These are phyloP conservation scores for Hyphantria cunea DNA, from an alignment of 1,140 invertebrate genomes.

Conservation along the genomic window DNA sequence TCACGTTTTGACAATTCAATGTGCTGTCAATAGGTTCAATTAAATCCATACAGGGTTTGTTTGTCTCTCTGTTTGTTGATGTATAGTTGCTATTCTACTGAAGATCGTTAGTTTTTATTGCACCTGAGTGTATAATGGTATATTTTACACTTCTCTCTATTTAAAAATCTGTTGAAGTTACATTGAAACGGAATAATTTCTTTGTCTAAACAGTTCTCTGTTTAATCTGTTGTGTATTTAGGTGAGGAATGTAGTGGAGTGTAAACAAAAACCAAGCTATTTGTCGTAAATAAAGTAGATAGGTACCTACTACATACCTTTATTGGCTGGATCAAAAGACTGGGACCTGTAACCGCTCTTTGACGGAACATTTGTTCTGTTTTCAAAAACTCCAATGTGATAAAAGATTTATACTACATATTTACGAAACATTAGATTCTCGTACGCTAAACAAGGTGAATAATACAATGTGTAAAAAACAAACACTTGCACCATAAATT, in stretches of 20 bases:
- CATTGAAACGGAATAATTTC: slow-evolving; percentile 40
- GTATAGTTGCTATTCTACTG: slow-evolving; percentile 26
- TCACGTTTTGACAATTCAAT: slow-evolving; percentile 64
- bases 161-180: slow-evolving; percentile 43
- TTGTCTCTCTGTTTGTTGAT: slow-evolving; percentile 53
- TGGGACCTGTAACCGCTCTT: slow-evolving; percentile 3
- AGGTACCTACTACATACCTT: background rate
- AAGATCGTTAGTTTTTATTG: slow-evolving; percentile 51
- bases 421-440: too few relatives aligned
- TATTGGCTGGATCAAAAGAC: slow-evolving; percentile 9
- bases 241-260: background rate
- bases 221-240: slow-evolving; percentile 30
- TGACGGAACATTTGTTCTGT: too few relatives aligned
- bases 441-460: too few relatives aligned
- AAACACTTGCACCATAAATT: too few relatives aligned
- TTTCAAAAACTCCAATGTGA: too few relatives aligned
- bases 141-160: slow-evolving; percentile 36
- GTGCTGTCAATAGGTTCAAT: slow-evolving; percentile 48
- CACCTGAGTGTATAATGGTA: slow-evolving; percentile 37
- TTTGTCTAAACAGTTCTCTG: slow-evolving; percentile 43
- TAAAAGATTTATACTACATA: too few relatives aligned
- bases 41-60: slow-evolving; percentile 56
- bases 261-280: slow-evolving; percentile 13
- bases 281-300: background rate
- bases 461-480: too few relatives aligned